A percentile compares a stretch with the other conserved stretches of the same genome.
Conservation (phyloP, 2,113 vertebrate genomes). For the Meles meles region DNA sequence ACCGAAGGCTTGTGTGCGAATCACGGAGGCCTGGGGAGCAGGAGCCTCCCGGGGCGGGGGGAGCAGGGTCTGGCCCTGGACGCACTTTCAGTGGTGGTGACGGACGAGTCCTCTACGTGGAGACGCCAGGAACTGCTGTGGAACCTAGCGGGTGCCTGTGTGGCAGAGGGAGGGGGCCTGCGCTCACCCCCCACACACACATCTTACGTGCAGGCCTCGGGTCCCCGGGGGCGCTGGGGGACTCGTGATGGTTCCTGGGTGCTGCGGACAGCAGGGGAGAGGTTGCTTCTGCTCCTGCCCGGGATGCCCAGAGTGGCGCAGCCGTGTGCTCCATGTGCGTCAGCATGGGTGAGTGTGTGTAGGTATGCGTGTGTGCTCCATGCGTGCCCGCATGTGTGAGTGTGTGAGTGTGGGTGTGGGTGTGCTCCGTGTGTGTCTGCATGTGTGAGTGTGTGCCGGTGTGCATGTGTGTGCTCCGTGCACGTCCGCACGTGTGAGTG, state of each 20-base stretch:
- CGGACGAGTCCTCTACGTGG: neutral
- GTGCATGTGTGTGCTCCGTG: accelerated
- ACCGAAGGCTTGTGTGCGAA: accelerated
- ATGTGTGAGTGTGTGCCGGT: accelerated
- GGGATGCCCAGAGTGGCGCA: neutral
- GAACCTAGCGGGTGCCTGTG: neutral
- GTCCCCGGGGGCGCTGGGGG: neutral
- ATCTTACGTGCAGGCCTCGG: neutral
- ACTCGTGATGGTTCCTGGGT: neutral
- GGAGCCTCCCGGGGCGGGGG: too few relatives aligned
- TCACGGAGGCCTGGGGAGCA: neutral
- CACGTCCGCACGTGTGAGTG: too few relatives aligned
- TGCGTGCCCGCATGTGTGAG: neutral
- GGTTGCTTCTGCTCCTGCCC: neutral
- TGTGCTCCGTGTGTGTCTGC: accelerated
- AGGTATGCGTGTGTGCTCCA: neutral
- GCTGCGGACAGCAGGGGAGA: neutral
- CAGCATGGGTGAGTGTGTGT: too few relatives aligned
- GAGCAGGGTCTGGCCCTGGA: accelerated
- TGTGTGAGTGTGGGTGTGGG: accelerated
- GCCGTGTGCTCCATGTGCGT: neutral
- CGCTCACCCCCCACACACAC: neutral
- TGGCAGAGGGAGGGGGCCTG: neutral
- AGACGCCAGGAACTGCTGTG: neutral
- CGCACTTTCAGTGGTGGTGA: accelerated